Evolutionary conservation across 2,888 invertebrate genomes (phyloP).

Genomic region (Aspidiotus destructor): DNA sequence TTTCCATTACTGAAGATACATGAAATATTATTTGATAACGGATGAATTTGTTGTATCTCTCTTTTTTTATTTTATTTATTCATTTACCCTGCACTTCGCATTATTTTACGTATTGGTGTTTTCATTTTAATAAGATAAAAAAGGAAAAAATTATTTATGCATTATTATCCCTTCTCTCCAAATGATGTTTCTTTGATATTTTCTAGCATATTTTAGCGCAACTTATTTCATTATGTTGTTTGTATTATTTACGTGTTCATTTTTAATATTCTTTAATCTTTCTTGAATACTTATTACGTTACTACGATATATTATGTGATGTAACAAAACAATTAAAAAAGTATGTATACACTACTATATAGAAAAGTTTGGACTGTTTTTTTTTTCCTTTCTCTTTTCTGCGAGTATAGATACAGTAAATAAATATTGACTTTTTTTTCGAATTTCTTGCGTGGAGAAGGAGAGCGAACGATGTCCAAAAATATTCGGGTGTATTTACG

Average conservation of each 20-base stretch:
- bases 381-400: too few species aligned
- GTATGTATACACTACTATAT: not conserved
- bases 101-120: slow-evolving; percentile 30
- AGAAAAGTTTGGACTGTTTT: too few species aligned
- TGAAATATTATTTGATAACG: not conserved
- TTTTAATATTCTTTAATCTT: slow-evolving; percentile 32
- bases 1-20: slow-evolving; percentile 22
- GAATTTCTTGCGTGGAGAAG: too few species aligned
- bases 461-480: too few species aligned
- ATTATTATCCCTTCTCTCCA: slow-evolving; percentile 18
- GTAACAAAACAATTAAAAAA: slow-evolving; percentile 27
- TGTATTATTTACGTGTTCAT: slow-evolving; percentile 33
- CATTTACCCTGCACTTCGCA: slow-evolving; percentile 8
- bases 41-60: not conserved
- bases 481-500: too few species aligned
- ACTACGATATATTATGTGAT: slow-evolving; percentile 30
- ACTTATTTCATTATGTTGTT: slow-evolving; percentile 32
- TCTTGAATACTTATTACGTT: slow-evolving; percentile 25
- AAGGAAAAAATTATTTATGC: too few species aligned
- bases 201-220: slow-evolving; percentile 30
- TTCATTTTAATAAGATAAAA: not conserved
- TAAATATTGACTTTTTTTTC: too few species aligned
- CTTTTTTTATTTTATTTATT: slow-evolving; percentile 4
- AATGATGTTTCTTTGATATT: slow-evolving; percentile 23
- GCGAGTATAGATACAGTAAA: too few species aligned